A percentile compares a stretch with the other conserved stretches of the same genome.
phyloP scores from a whole-genome alignment of 2,888 invertebrate species.

The Phania funesta region DNA sequence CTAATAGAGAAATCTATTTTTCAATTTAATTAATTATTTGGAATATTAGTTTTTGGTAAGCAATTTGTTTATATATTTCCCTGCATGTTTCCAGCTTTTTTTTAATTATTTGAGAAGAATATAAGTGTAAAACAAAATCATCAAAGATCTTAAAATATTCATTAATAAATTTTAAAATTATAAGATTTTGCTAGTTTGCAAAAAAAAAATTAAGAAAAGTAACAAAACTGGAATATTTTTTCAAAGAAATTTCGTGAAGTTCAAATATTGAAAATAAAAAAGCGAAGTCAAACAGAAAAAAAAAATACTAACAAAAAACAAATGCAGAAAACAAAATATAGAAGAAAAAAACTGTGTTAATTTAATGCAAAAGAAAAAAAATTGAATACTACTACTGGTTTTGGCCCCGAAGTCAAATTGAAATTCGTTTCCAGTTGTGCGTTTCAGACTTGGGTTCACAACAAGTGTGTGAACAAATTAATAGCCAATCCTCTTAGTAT shows the following conservation, averaged over 20 bases:
- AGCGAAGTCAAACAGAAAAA: too few relatives aligned
- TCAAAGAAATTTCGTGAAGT: slow-evolving; percentile 22
- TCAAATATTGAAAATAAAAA: neutral
- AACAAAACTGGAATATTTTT: slow-evolving; percentile 23
- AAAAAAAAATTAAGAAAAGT: neutral
- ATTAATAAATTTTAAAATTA: neutral
- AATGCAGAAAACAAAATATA: neutral
- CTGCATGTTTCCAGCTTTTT: neutral
- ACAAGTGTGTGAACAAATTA: neutral
- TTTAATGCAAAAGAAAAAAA: neutral
- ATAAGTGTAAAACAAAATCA: neutral
- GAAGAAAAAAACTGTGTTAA: slow-evolving; percentile 14
- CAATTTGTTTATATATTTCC: neutral
- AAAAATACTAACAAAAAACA: neutral
- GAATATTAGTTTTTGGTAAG: too few relatives aligned
- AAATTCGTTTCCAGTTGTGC: neutral
- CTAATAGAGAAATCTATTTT: too few relatives aligned
- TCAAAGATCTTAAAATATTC: neutral
- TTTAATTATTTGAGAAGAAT: neutral
- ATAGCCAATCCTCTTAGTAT: neutral
- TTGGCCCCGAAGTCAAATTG: slow-evolving; percentile 2
- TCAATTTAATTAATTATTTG: too few relatives aligned
- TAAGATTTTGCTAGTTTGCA: neutral
- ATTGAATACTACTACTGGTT: neutral
- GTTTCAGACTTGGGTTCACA: neutral